Evolutionary conservation across 2,888 invertebrate genomes (phyloP), one percentile per base, ranked within the genome.

Genomic region (Cephalotes varians): DNA sequence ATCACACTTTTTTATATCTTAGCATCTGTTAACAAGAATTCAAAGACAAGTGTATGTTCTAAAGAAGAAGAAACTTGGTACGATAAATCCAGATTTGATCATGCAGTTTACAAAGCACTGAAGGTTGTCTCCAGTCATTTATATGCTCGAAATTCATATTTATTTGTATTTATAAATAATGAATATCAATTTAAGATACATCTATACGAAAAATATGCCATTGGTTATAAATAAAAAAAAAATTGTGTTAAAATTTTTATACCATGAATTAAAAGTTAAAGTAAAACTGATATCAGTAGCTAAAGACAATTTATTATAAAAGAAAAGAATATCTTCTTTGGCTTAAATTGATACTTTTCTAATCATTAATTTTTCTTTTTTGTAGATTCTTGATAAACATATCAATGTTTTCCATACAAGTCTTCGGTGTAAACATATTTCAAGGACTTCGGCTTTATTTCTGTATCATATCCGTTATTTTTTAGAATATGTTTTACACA

Each of bases 381-480:
- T 76, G 9, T 15, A 76, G 76, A 65, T 65, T 65, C 10, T 77
- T 31, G 10, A 56, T 3, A 77, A 77, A 18, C 21, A 44, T 18
- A 21, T 40, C 21, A 40, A 44, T 1, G 15, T 44, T 77, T 54
- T 67, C 2, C 10, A 2, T 21, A 37, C n/a, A 6, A 64, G n/a
- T 34, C 7, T 54, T 67, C 28, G 2, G 5, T 21, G 40, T 44
- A 67, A 77, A 67, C 6, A 44, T 2, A 56, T 67, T 44, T 77
- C 77, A n/a, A 28, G 18, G 10, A 18, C 54, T 31, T 67, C 40
- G 54, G 44, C 67, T 67, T 44, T 77, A 18, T 56, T 77, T 77
- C 4, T 77, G 6, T 9, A 44, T 21, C 28, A 54, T n/a, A 25
- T 77, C 10, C 31, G 31, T 77, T 67, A 62, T 21, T 67, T 77